Base-by-base conservation (phyloP, 2,113 vertebrate genomes). In the Alexandromys fortis region DNA sequence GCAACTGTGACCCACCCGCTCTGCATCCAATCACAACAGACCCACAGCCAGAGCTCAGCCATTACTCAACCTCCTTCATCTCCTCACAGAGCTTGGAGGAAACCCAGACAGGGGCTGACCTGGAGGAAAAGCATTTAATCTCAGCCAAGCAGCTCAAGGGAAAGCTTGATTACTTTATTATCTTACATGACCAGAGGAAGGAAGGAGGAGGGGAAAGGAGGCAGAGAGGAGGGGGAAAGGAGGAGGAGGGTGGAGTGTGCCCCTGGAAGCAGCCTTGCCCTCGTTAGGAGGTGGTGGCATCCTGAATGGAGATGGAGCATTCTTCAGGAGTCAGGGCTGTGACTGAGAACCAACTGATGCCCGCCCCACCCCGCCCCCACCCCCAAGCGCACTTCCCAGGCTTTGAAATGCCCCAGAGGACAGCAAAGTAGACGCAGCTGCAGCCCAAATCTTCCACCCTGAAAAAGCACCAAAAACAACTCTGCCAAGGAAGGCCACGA, bases 81-180 rank as follows among this genome's bases (percentile, higher is more conserved):
- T 78, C 42, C 49, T 13, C 0, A 16, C 0, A 1, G 47, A 30
- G 35, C 78, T 89, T 94, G 24, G 11, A 90, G 86, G 77, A 86
- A 91, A 63, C 92, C 78, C 90, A 78, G 24, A 73, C 30, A 67
- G 47, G 61, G 90, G 42, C 86, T 81, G 4, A 14, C 52, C 70
- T 70, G 65, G 72, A 81, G 89, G 73, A 83, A 94, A 85, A 52
- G 21, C 17, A 0, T 76, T 75, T n/a, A 38, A 75, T 45, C 85
- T 58, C 45, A 2, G 81, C 95, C 81, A 78, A 90, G 28, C 28
- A 67, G 63, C 92, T 88, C 89, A 83, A 45, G 86, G 92, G 96
- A 90, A 95, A 97, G 72, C 93, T 96, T 95, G 70, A 94, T 47
- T 93, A 73, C 30, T 68, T 68, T 82, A 82, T 82, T 61, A 65